Conservation (phyloP, 35 echinoderm and acorn worm species). For the Heliocidaris erythrogramma region DNA sequence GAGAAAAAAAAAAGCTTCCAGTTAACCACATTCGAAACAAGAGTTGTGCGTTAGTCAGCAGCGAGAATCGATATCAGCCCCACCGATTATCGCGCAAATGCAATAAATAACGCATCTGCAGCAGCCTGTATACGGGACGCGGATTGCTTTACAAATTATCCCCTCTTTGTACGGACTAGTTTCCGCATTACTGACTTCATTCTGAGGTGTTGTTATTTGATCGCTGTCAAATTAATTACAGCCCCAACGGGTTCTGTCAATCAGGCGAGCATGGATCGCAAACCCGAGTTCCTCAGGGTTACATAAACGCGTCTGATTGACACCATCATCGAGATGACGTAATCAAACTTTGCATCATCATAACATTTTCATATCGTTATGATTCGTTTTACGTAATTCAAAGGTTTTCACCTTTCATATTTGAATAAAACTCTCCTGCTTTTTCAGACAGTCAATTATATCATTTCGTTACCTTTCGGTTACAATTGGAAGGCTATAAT, state of each 20-base stretch:
- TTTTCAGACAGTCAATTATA: too few relatives aligned
- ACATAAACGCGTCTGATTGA: conserved; percentile 44
- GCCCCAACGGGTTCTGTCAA: conserved; percentile 60
- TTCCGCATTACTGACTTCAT: conserved; percentile 69
- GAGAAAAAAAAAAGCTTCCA: not conserved
- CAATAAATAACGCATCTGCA: conserved; percentile 48
- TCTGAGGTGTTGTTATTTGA: conserved; percentile 57
- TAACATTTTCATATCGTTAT: not conserved
- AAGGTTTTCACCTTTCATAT: too few relatives aligned
- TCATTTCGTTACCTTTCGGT: too few relatives aligned
- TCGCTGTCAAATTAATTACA: conserved; percentile 74
- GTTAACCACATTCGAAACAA: conserved; percentile 44
- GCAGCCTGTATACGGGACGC: conserved; percentile 19
- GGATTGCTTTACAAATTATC: conserved; percentile 73
- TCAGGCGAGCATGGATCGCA: conserved; percentile 37
- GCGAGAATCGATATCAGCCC: conserved; percentile 20
- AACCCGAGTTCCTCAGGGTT: conserved; percentile 25
- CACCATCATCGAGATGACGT: conserved; percentile 35
- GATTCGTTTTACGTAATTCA: not conserved
- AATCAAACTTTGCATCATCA: not conserved
- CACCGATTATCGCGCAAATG: conserved; percentile 50
- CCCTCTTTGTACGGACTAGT: conserved; percentile 53
- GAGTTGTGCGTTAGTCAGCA: conserved; percentile 50
- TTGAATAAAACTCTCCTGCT: too few relatives aligned
- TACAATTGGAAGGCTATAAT: too few relatives aligned